Percentiles rank a stretch among this genome's conserved stretches.
Evolutionary conservation across 1,140 invertebrate species (phyloP).

Genomic region (Parasteatoda tepidariorum): DNA sequence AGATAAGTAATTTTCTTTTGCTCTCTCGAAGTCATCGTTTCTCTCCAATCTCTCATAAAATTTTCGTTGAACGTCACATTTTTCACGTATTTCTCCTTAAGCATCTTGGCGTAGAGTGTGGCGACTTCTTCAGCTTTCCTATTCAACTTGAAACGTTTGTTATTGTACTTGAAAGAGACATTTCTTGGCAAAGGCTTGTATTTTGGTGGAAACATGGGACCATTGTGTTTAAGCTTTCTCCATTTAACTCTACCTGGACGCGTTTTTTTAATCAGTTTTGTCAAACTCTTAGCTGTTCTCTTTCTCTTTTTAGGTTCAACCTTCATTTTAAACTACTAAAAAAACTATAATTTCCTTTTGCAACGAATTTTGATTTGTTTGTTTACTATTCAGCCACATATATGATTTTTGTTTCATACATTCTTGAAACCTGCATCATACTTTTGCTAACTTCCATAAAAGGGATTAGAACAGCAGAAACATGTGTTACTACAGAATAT

Average conservation of each 20-base stretch:
- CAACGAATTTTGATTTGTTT: too few species aligned
- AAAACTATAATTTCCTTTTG: too few species aligned
- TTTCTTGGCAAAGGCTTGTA: conserved; percentile 90
- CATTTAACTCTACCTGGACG: conserved; percentile 92
- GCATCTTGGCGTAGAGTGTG: conserved; percentile 96
- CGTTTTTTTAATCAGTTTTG: too few species aligned
- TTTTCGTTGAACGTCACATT: conserved; percentile 96
- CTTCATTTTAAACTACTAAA: too few species aligned
- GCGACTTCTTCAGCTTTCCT: conserved; percentile 93
- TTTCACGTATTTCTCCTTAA: conserved; percentile 94
- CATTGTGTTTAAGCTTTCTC: conserved; percentile 96
- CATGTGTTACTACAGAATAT: too few species aligned
- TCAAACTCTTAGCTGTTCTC: too few species aligned
- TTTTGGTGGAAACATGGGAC: conserved; percentile 93
- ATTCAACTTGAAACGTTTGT: conserved; percentile 81
- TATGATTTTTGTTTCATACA: too few species aligned
- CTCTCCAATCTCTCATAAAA: conserved; percentile 85
- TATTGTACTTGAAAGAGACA: conserved; percentile 94
- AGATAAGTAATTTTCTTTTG: conserved; percentile 84
- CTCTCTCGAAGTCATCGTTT: conserved; percentile 85
- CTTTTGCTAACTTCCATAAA: too few species aligned
- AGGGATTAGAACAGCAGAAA: too few species aligned
- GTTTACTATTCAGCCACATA: too few species aligned
- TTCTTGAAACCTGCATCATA: too few species aligned
- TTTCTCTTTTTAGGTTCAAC: too few species aligned